Conservation (phyloP, 1,140 invertebrate species). For the Neodiprion pinetum region DNA sequence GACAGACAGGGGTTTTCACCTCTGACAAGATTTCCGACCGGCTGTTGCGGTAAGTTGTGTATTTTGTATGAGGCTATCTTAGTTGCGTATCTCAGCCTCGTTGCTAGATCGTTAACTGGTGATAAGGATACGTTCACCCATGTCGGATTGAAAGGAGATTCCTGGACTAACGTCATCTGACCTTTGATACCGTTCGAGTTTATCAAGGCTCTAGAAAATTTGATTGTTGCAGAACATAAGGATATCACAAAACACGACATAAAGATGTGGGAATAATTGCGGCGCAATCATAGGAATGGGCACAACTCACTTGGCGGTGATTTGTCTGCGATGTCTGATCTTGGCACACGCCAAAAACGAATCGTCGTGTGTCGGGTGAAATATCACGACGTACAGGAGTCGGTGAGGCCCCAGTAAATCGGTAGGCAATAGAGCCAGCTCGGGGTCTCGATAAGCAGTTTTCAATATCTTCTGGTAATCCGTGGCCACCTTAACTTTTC, state of each 20-base stretch:
- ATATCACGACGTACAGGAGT: constrained; percentile 84
- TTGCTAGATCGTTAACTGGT: constrained; percentile 69
- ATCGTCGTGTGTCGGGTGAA: constrained; percentile 79
- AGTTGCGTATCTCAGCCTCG: constrained; percentile 67
- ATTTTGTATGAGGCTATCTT: constrained; percentile 72
- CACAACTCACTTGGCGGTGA: constrained; percentile 72
- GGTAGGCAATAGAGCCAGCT: constrained; percentile 70
- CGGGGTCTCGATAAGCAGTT: constrained; percentile 70
- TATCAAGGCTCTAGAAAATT: constrained; percentile 70
- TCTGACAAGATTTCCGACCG: constrained; percentile 58
- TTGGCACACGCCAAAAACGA: constrained; percentile 85
- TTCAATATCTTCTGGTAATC: constrained; percentile 64
- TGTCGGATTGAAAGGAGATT: constrained; percentile 85
- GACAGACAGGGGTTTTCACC: constrained; percentile 66
- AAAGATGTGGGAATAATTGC: constrained; percentile 4
- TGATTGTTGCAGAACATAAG: not conserved
- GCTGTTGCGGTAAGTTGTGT: constrained; percentile 72
- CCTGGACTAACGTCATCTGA: constrained; percentile 79
- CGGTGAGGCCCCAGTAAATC: constrained; percentile 76
- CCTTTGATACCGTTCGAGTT: constrained; percentile 84
- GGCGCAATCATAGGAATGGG: constrained; percentile 18
- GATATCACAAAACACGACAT: constrained; percentile 6
- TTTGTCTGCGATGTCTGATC: constrained; percentile 71
- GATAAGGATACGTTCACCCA: constrained; percentile 78
- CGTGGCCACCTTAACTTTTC: constrained; percentile 73